Base-by-base conservation (phyloP, 2,113 vertebrate genomes). In the Mystacornis crossleyi region DNA sequence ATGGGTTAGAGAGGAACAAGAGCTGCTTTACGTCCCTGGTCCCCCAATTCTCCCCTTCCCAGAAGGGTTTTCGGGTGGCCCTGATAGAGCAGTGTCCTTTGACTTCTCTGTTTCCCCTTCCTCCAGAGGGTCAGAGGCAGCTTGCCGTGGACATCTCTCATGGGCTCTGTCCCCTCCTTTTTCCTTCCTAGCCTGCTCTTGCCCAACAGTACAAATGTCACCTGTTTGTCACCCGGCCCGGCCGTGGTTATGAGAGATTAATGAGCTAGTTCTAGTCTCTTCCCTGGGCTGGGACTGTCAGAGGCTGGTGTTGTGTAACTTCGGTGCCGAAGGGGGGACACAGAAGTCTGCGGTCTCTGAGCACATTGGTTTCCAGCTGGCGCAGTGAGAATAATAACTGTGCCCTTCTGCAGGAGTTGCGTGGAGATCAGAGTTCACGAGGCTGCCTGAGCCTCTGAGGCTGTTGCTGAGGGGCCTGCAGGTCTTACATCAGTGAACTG, bases 11-110 rank as follows among this genome's bases (percentile, higher is more conserved):
- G 34, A 40, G 53, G 15, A 54, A 14, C 34, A 18, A 36, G 18
- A 74, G 51, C 31, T 40, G 17, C 2, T 4, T 12, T 36, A 1
- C 1, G 3, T 20, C 13, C 10, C 10, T 25, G 20, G 10, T 24
- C 4, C 5, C 4, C 10, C 4, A 50, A 9, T 19, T 24, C 10
- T 60, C 10, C 16, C 16, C 16, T 62, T 60, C 12, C 14, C 57
- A n/a, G 57, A 9, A 45, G 6, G 12, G 15, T 7, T 71, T 33
- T 58, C 14, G n/a, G 7, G 4, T 51, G 71, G 2, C 16, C 29
- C 18, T 43, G 34, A 5, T 0, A 15, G 20, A 57, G 28, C 45
- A 19, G 0, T 18, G 42, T 8, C 24, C 18, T 67, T 43, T 36
- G 10, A 14, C 18, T 25, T 34, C n/a, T 42, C 2, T n/a, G 16